A percentile compares a stretch with the other conserved stretches of the same genome.
These are phyloP conservation scores for Hylaea fasciaria DNA, from an alignment of 2,888 invertebrate species.

Conservation along the genomic window DNA sequence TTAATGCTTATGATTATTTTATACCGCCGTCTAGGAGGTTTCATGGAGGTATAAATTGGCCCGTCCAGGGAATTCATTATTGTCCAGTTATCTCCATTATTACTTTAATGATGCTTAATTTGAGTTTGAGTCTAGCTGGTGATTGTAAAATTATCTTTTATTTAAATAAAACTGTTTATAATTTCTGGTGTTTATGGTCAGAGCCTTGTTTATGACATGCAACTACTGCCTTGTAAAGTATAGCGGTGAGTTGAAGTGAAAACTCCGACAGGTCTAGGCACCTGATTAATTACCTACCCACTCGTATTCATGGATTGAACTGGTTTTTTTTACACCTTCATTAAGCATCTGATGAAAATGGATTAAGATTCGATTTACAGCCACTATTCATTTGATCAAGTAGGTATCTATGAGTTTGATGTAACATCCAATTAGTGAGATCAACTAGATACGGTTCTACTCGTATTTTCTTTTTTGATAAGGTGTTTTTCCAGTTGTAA, in stretches of 20 bases:
- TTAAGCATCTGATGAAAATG: slow-evolving; percentile 34
- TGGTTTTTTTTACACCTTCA: slow-evolving; percentile 41
- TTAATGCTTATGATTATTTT: slow-evolving; percentile 66
- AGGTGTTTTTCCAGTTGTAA: slow-evolving; percentile 3
- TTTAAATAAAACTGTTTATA: slow-evolving; percentile 24
- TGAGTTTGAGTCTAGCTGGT: slow-evolving; percentile 44
- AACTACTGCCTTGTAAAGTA: slow-evolving; percentile 27
- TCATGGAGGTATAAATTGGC: slow-evolving; percentile 56
- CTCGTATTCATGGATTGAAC: slow-evolving; percentile 38
- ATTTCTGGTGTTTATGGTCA: slow-evolving; percentile 29
- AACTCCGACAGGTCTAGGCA: slow-evolving; percentile 33
- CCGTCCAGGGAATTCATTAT: slow-evolving; percentile 56
- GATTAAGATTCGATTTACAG: slow-evolving; percentile 30
- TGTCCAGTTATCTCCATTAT: slow-evolving; percentile 52
- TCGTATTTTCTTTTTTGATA: slow-evolving; percentile 8
- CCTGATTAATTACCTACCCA: slow-evolving; percentile 42
- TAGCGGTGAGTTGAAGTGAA: slow-evolving; percentile 24
- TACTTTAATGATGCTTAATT: slow-evolving; percentile 72
- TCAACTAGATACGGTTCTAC: slow-evolving; percentile 5
- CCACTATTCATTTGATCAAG: slow-evolving; percentile 29
- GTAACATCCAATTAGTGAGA: slow-evolving; percentile 31
- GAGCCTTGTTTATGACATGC: slow-evolving; percentile 23
- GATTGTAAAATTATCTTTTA: slow-evolving; percentile 34
- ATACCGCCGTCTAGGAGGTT: slow-evolving; percentile 50
- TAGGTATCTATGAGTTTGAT: slow-evolving; percentile 29